These are phyloP conservation scores for Chelon labrosus DNA, from an alignment of 2,797 vertebrate species.

Conservation along the genomic window DNA sequence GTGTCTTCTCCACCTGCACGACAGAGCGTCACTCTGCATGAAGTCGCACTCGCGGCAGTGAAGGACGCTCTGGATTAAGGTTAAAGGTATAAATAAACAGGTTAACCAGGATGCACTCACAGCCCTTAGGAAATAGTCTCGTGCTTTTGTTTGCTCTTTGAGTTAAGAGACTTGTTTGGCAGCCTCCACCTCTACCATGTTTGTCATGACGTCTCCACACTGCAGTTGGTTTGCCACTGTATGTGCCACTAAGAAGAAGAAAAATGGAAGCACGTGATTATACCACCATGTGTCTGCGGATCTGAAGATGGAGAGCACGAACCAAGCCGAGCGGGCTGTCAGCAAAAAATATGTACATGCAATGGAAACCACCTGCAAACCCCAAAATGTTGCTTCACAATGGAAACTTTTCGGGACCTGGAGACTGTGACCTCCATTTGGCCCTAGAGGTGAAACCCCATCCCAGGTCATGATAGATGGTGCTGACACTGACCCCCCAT, in stretches of 20 bases:
- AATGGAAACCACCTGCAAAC: not conserved
- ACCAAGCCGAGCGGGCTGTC: not conserved
- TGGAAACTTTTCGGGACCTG: slow-evolving; percentile 15
- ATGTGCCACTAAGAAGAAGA: too few relatives aligned
- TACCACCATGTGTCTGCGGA: too few relatives aligned
- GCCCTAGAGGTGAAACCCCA: slow-evolving; percentile 59
- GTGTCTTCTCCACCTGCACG: slow-evolving; percentile 21
- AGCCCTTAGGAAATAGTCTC: not conserved
- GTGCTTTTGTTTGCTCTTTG: too few relatives aligned
- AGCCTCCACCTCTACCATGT: too few relatives aligned
- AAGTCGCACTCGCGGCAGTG: slow-evolving; percentile 39
- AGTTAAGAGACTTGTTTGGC: too few relatives aligned
- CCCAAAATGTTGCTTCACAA: not conserved
- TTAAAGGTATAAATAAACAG: slow-evolving; percentile 58
- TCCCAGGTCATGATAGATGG: slow-evolving; percentile 52
- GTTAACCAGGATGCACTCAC: slow-evolving; percentile 20
- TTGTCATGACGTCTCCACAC: too few relatives aligned
- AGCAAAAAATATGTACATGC: not conserved
- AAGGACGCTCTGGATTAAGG: slow-evolving; percentile 56
- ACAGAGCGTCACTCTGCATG: slow-evolving; percentile 26
- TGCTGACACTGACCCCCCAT: slow-evolving; percentile 13
- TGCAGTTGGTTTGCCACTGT: too few relatives aligned
- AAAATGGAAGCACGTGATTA: too few relatives aligned
- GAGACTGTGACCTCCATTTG: slow-evolving; percentile 37
- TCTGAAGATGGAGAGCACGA: not conserved